Percentiles rank a stretch among this genome's conserved stretches.
Conservation (phyloP, 2,797 vertebrate species). For the Craterocephalus amniculus region DNA sequence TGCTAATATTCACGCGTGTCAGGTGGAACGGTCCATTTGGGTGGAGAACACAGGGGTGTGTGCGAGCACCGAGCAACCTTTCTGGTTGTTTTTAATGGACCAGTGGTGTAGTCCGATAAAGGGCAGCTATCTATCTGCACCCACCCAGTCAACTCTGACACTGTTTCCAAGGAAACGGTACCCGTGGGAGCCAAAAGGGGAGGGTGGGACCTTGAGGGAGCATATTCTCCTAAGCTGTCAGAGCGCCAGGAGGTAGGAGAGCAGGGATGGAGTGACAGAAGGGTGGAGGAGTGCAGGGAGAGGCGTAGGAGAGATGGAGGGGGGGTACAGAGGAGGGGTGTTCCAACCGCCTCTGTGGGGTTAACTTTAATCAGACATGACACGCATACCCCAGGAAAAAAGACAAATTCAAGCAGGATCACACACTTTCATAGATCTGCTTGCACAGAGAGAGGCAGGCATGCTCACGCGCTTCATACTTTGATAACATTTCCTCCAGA, state of each 20-base stretch:
- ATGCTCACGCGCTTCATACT: neutral
- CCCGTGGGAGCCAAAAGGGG: conserved; percentile 76
- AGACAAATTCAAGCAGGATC: conserved; percentile 65
- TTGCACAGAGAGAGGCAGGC: conserved; percentile 42
- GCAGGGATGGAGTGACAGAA: conserved; percentile 70
- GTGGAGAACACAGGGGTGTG: conserved; percentile 69
- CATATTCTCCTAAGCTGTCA: conserved; percentile 80
- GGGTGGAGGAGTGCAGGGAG: conserved; percentile 49
- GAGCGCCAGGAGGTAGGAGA: conserved; percentile 76
- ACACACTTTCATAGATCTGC: conserved; percentile 56
- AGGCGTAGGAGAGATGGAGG: conserved; percentile 23
- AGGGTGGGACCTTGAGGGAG: conserved; percentile 82
- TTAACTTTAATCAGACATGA: conserved; percentile 84
- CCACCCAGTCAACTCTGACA: conserved; percentile 86
- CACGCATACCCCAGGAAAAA: conserved; percentile 72
- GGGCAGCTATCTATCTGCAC: conserved; percentile 86
- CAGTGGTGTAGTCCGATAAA: conserved; percentile 85
- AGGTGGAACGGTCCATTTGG: conserved; percentile 72
- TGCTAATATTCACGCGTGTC: conserved; percentile 71
- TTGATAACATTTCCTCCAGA: conserved; percentile 39
- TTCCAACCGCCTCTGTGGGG: conserved; percentile 74
- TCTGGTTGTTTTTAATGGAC: conserved; percentile 76
- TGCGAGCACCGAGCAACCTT: conserved; percentile 62
- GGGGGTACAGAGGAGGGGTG: conserved; percentile 53
- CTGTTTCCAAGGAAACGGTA: conserved; percentile 87